Percentiles rank a stretch among this genome's conserved stretches.
phyloP scores from a whole-genome alignment of 2,888 invertebrate genomes.

The Oligia fasciuncula region DNA sequence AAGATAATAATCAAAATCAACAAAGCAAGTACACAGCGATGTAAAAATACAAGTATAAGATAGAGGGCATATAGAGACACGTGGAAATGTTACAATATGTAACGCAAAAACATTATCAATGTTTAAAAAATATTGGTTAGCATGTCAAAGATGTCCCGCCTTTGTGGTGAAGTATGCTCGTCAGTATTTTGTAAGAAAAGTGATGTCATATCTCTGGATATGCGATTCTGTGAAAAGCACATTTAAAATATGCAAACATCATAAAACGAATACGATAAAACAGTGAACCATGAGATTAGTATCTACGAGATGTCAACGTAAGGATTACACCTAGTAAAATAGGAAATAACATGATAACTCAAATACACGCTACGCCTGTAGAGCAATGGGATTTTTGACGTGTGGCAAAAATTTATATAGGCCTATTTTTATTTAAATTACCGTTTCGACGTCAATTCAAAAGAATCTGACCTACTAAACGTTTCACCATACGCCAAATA shows the following conservation, averaged over 20 bases:
- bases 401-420: constrained; percentile 33
- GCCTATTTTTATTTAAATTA: background rate
- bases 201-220: constrained; percentile 66
- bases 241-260: constrained; percentile 73
- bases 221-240: constrained; percentile 76
- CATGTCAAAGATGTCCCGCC: constrained; percentile 56
- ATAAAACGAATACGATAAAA: constrained; percentile 62
- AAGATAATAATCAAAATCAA: constrained; percentile 70
- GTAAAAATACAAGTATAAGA: constrained; percentile 63
- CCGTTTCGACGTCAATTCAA: background rate
- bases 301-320: constrained; percentile 56
- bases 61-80: constrained; percentile 58
- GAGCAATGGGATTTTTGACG: constrained; percentile 37
- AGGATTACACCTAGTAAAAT: constrained; percentile 49
- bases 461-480: constrained; percentile 4
- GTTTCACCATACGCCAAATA: constrained; percentile 59
- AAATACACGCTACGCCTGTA: constrained; percentile 45
- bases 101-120: constrained; percentile 61
- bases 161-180: constrained; percentile 66
- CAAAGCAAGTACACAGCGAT: constrained; percentile 61
- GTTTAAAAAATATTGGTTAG: constrained; percentile 55
- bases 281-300: constrained; percentile 60
- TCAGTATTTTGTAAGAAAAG: constrained; percentile 58
- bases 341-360: constrained; percentile 42
- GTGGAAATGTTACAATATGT: constrained; percentile 64